Percentiles rank a stretch among this genome's conserved stretches.
These are phyloP conservation scores for Ptychochromis oligacanthus DNA, from an alignment of 2,113 vertebrate genomes.

Conservation along the genomic window DNA sequence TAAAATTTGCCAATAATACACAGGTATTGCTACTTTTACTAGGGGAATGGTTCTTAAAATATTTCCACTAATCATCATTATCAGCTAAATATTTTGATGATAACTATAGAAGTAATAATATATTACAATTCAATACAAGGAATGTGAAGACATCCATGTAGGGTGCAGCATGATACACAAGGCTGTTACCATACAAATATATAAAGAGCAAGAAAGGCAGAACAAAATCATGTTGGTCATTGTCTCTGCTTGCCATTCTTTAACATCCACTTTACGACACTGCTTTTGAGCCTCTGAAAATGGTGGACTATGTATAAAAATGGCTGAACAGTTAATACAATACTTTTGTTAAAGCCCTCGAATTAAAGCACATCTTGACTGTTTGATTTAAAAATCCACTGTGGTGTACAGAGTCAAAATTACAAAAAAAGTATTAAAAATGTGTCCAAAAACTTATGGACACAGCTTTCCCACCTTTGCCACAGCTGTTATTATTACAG, in stretches of 20 bases:
- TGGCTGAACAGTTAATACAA: too few relatives aligned
- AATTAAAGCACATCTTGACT: background rate
- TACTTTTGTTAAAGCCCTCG: too few relatives aligned
- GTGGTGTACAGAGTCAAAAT: background rate
- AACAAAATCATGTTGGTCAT: too few relatives aligned
- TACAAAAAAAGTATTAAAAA: too few relatives aligned
- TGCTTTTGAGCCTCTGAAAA: too few relatives aligned
- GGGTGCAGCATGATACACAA: background rate
- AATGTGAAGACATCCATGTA: background rate
- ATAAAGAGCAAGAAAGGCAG: too few relatives aligned
- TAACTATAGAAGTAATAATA: background rate
- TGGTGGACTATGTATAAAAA: background rate
- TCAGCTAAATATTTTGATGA: background rate
- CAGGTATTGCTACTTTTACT: background rate
- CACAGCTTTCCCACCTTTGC: background rate
- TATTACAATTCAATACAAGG: background rate
- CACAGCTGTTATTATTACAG: background rate
- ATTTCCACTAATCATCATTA: too few relatives aligned
- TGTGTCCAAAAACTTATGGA: background rate
- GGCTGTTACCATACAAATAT: too few relatives aligned
- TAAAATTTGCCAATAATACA: background rate
- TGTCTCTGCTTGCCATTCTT: too few relatives aligned
- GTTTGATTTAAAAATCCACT: background rate
- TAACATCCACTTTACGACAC: too few relatives aligned
- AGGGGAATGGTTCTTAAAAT: too few relatives aligned